Percentiles rank a stretch among this genome's conserved stretches.
Evolutionary conservation across 2,113 vertebrate species (phyloP).

Genomic region (Nettapus auritus): DNA sequence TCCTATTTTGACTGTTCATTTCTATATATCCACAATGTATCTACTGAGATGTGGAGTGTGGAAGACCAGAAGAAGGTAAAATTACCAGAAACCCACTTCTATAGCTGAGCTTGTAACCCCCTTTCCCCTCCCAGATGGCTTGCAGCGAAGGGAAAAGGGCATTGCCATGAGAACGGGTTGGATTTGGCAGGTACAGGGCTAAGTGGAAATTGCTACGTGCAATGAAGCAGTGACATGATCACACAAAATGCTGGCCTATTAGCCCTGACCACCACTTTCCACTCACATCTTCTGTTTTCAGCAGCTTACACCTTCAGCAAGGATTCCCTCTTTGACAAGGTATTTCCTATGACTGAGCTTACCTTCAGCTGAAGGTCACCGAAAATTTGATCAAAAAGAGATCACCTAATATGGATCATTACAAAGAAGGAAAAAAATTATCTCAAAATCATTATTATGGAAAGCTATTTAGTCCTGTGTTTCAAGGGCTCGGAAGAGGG

Average conservation of each 20-base stretch:
- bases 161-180: background rate
- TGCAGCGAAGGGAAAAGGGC: background rate
- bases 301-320: background rate
- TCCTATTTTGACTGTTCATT: background rate
- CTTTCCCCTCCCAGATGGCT: accelerated
- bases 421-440: background rate
- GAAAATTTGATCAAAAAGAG: background rate
- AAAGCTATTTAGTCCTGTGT: background rate
- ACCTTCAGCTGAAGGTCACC: accelerated
- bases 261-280: slow-evolving; percentile 11
- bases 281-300: background rate
- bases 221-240: background rate
- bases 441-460: background rate
- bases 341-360: background rate
- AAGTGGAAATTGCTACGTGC: background rate
- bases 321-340: background rate
- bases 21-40: accelerated
- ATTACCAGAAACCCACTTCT: background rate
- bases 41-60: accelerated
- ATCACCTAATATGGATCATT: background rate
- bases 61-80: background rate
- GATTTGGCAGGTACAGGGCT: background rate
- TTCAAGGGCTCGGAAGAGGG: background rate
- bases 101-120: background rate
- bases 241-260: accelerated